Base-by-base conservation (phyloP, 1,140 invertebrate species). In the Parapsyche elsis region DNA sequence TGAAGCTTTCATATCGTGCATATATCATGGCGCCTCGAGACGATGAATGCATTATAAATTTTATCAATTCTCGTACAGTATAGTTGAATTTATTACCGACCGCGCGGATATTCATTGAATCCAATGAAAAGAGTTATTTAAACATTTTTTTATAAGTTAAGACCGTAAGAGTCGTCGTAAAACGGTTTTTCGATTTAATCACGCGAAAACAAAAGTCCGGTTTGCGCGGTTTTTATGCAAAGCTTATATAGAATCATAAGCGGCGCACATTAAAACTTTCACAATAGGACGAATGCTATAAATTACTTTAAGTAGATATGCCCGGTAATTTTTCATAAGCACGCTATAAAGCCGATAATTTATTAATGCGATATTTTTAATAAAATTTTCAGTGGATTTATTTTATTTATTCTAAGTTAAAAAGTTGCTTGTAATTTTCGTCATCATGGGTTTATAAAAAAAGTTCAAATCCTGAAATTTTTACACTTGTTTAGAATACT, bases 251-350 rank as follows among this genome's bases (percentile, higher is more conserved):
- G 12, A 53, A 53, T 38, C 7, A 38, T 38, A 38, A 38, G 30
- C 30, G 30, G 49, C 49, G 49, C 10, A 53, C 10, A 53, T 53
- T 53, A 53, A 53, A 53, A 53, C 49, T 53, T 16, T 12, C 49
- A 53, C 16, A 53, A 53, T 53, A 53, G 10, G 16, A 16, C 49
- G 49, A 67, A 67, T 30, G 64, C 23, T 14, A 67, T 67, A 67
- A 67, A 67, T 67, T 67, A 67, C 5, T 26, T 67, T 67, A 67
- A 67, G 64, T 23, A 67, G 64, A 24, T 67, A 12, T 26, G 9
- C 24, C 2, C 49, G 49, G 49, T 53, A 14, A 53, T 53, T 53
- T 53, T 53, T 53, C 16, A 16, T 53, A 14, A 14, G 12, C 12
- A 10, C 10, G 49, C 16, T 53, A 16, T 10, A 53, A 67, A 67